These are phyloP conservation scores for Caenorhabditis elegans DNA, from an alignment of 1,140 invertebrate genomes.

Conservation along the genomic window DNA sequence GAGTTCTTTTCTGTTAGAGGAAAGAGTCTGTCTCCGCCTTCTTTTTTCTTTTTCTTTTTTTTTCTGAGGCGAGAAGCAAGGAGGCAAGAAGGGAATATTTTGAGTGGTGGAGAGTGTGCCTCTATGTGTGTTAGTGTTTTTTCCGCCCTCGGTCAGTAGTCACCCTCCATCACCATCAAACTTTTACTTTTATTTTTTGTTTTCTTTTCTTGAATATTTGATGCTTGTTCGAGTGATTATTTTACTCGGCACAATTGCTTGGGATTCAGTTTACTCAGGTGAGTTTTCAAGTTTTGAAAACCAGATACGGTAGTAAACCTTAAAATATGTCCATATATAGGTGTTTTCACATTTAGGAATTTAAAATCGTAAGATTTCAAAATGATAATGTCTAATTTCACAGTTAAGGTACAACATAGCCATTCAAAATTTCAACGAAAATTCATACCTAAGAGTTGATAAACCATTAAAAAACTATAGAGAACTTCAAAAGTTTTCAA, in stretches of 20 bases:
- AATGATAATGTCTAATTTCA: too few species aligned
- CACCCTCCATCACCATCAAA: neutral
- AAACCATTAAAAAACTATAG: too few species aligned
- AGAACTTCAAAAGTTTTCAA: too few species aligned
- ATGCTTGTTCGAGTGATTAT: neutral
- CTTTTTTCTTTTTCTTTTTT: neutral
- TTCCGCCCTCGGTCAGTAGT: neutral
- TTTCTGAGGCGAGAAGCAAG: neutral
- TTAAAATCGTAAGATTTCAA: too few species aligned
- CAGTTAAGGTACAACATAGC: too few species aligned
- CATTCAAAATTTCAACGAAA: too few species aligned
- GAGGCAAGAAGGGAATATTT: neutral
- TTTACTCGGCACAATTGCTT: neutral
- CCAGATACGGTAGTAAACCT: too few species aligned
- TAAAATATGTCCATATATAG: too few species aligned
- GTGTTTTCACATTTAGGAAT: too few species aligned
- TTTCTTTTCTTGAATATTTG: neutral
- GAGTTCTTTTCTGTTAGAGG: neutral
- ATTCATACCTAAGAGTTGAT: too few species aligned
- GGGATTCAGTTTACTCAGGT: neutral
- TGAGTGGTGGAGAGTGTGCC: constrained; percentile 8
- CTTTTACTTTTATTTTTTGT: neutral
- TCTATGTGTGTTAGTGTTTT: neutral
- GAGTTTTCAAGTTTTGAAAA: neutral
- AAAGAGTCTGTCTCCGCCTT: neutral